Conservation (phyloP, 1,140 invertebrate genomes). For the Eciton burchellii region DNA sequence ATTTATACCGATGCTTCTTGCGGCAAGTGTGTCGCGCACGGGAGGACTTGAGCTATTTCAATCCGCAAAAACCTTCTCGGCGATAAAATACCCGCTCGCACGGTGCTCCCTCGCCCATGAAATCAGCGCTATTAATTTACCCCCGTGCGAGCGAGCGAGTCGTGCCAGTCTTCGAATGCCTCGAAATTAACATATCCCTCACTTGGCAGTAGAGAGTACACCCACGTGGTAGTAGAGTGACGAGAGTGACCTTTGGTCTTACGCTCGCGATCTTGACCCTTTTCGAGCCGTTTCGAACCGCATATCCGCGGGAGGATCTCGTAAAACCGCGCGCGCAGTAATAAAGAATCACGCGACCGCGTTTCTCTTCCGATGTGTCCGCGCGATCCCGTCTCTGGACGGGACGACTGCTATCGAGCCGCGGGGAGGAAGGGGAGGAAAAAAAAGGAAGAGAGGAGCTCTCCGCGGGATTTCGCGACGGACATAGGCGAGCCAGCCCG, state of each 20-base stretch:
- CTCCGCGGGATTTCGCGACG: constrained; percentile 34
- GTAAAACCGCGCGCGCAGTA: constrained; percentile 38
- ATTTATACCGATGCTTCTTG: constrained; percentile 74
- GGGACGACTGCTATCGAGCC: background rate
- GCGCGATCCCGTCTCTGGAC: constrained; percentile 2
- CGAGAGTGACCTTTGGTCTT: constrained; percentile 3
- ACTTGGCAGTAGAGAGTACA: no score
- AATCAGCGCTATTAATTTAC: constrained; percentile 47
- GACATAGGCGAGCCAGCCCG: constrained; percentile 5
- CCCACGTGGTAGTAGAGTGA: constrained; percentile 6
- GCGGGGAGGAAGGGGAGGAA: background rate
- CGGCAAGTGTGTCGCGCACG: constrained; percentile 7
- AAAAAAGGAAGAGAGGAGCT: background rate
- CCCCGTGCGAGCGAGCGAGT: background rate
- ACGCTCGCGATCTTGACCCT: constrained; percentile 49
- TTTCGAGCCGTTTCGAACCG: constrained; percentile 50
- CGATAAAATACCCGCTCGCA: constrained; percentile 53
- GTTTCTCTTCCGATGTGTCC: constrained; percentile 33
- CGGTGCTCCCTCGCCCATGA: constrained; percentile 12
- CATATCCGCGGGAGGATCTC: constrained; percentile 41
- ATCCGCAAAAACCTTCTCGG: constrained; percentile 56
- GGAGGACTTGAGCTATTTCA: constrained; percentile 58
- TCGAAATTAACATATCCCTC: constrained; percentile 39
- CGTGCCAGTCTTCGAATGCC: background rate
- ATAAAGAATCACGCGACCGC: constrained; percentile 43